These are phyloP conservation scores for Menidia menidia DNA, from an alignment of 2,797 vertebrate genomes.

Conservation along the genomic window DNA sequence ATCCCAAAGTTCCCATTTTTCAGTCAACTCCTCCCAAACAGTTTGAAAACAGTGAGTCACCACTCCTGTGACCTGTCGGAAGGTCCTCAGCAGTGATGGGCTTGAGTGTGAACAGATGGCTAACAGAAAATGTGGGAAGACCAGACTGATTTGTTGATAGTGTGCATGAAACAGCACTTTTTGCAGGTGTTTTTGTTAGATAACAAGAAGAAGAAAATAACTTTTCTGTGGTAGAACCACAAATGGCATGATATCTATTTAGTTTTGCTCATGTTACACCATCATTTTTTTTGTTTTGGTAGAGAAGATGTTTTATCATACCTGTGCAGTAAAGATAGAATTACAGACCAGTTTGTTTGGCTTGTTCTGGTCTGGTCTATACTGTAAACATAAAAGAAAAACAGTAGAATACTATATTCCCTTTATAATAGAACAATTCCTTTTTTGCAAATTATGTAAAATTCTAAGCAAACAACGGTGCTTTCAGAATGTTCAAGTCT, in stretches of 20 bases:
- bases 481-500: not conserved
- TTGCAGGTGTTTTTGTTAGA: constrained; percentile 33
- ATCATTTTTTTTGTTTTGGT: not conserved
- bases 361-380: not conserved
- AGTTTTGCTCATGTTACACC: too few species aligned
- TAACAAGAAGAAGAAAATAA: not conserved
- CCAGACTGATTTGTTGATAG: constrained; percentile 47
- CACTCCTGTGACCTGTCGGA: constrained; percentile 50
- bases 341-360: not conserved
- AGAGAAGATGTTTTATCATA: not conserved
- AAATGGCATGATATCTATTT: too few species aligned
- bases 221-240: not conserved
- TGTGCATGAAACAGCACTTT: constrained; percentile 38
- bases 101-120: constrained; percentile 49
- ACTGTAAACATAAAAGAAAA: too few species aligned
- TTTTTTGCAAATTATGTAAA: not conserved
- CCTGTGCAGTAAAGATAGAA: not conserved
- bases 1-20: constrained; percentile 53
- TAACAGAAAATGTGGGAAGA: constrained; percentile 40
- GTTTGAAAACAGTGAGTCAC: constrained; percentile 70
- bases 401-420: too few species aligned
- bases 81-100: constrained; percentile 50
- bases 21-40: constrained; percentile 55
- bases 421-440: not conserved
- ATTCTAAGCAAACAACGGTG: not conserved